These are phyloP conservation scores for Rostratula benghalensis DNA, from an alignment of 2,113 vertebrate species.

Conservation along the genomic window DNA sequence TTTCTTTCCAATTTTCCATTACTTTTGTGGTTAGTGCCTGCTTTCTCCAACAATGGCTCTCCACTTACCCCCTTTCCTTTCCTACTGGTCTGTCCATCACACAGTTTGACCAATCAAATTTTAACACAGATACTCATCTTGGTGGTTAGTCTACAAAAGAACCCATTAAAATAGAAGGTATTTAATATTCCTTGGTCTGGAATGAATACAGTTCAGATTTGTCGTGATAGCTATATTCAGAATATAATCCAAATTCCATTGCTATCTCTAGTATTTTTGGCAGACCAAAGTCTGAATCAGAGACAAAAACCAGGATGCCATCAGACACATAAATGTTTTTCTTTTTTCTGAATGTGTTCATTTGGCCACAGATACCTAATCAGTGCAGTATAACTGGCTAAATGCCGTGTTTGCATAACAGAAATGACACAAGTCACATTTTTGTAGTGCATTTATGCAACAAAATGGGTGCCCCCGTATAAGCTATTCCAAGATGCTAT, in stretches of 20 bases:
- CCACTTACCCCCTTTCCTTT: background rate
- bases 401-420: background rate
- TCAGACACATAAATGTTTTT: conserved; percentile 6
- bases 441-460: background rate
- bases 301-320: background rate
- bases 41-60: background rate
- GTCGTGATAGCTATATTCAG: background rate
- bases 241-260: conserved; percentile 22
- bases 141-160: background rate
- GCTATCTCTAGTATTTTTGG: conserved; percentile 33
- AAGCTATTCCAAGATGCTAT: background rate
- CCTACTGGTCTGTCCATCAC: background rate
- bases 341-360: background rate
- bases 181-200: background rate
- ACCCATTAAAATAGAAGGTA: background rate
- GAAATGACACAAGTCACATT: background rate
- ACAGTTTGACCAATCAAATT: background rate
- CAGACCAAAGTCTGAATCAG: background rate
- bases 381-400: background rate
- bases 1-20: background rate
- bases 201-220: background rate
- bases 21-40: background rate
- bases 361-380: conserved; percentile 24
- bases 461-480: background rate
- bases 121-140: background rate